phyloP scores from a whole-genome alignment of 2,797 vertebrate genomes.

The Gymnoscopelus braueri region DNA sequence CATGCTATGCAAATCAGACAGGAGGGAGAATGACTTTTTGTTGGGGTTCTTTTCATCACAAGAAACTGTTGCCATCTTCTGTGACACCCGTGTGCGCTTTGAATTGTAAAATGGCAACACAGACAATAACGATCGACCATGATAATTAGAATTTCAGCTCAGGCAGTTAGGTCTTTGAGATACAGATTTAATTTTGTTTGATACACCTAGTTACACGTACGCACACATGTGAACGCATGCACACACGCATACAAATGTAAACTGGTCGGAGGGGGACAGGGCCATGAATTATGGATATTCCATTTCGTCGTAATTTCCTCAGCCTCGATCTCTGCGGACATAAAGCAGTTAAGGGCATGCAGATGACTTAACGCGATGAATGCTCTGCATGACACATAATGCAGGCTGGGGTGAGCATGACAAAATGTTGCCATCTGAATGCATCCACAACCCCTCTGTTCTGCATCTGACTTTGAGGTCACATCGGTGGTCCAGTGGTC shows the following conservation, averaged over 20 bases:
- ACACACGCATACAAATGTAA: slow-evolving; percentile 32
- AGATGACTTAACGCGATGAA: slow-evolving; percentile 37
- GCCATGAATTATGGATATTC: slow-evolving; percentile 66
- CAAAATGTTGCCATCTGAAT: too few species aligned
- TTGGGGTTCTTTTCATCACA: slow-evolving; percentile 25
- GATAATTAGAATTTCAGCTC: slow-evolving; percentile 52
- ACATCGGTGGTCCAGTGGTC: too few species aligned
- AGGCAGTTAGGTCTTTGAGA: slow-evolving; percentile 47
- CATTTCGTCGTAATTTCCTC: slow-evolving; percentile 61
- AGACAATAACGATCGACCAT: slow-evolving; percentile 59
- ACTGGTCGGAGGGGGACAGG: slow-evolving; percentile 31
- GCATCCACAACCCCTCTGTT: too few species aligned
- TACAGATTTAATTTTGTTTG: slow-evolving; percentile 64
- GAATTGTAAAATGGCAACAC: slow-evolving; percentile 62
- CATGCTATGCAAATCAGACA: slow-evolving; percentile 10
- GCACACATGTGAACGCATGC: not conserved
- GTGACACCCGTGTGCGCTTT: slow-evolving; percentile 26
- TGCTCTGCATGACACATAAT: slow-evolving; percentile 18
- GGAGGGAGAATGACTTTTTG: slow-evolving; percentile 6
- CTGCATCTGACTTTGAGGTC: too few species aligned
- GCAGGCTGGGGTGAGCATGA: not conserved
- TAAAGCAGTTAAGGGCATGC: slow-evolving; percentile 43
- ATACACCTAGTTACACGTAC: slow-evolving; percentile 33
- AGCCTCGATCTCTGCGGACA: slow-evolving; percentile 35
- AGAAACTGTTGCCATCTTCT: slow-evolving; percentile 28